Conservation (phyloP, 37 sponge, comb jelly and placozoan species). For the Agelas oroides region DNA sequence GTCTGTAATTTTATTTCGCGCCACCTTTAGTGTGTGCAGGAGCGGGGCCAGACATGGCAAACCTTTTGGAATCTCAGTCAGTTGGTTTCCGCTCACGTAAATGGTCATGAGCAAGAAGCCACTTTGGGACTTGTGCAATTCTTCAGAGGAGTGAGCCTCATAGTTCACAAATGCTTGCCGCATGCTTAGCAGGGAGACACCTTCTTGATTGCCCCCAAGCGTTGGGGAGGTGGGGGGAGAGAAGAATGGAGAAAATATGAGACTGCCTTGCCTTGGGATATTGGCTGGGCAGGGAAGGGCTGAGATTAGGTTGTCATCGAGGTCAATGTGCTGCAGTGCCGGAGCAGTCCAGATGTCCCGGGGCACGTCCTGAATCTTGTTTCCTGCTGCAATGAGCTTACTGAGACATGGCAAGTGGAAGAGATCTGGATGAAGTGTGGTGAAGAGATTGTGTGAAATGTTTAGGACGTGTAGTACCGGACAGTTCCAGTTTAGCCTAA, state of each 20-base stretch:
- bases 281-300: slow-evolving; percentile 42
- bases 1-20: slow-evolving; percentile 38
- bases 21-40: slow-evolving; percentile 51
- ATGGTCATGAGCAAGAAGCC: slow-evolving; percentile 37
- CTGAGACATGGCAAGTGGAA: slow-evolving; percentile 47
- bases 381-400: slow-evolving; percentile 33
- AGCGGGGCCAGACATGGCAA: slow-evolving; percentile 72
- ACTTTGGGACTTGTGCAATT: background rate
- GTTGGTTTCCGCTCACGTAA: slow-evolving; percentile 58
- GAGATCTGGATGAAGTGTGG: slow-evolving; percentile 28
- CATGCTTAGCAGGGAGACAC: slow-evolving; percentile 6
- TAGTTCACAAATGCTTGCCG: slow-evolving; percentile 20
- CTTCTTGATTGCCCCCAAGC: background rate
- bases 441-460: slow-evolving; percentile 51
- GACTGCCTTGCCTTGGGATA: background rate
- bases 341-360: slow-evolving; percentile 62
- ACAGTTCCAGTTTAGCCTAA: slow-evolving; percentile 8
- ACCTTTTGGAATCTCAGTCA: slow-evolving; percentile 41
- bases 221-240: background rate
- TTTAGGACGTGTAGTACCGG: slow-evolving; percentile 25
- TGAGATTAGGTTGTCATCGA: slow-evolving; percentile 43
- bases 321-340: slow-evolving; percentile 31
- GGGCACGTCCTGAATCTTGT: slow-evolving; percentile 49
- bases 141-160: background rate
- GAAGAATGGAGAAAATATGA: background rate